Base-by-base conservation (phyloP, 2,888 invertebrate species). In the Cosmia pyralina region DNA sequence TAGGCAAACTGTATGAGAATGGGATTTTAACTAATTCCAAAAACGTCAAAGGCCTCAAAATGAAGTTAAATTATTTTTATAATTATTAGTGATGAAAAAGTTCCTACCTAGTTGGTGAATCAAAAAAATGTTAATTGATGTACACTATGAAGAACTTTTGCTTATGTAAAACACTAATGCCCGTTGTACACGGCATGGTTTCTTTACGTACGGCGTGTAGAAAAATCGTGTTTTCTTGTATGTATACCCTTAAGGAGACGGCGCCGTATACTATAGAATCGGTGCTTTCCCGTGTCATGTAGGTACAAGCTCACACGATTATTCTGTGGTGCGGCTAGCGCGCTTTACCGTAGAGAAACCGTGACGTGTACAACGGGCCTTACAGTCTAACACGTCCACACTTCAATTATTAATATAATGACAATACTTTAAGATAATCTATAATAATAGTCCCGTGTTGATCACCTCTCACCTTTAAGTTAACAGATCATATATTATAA, bases 391-490 rank as follows among this genome's bases (percentile, higher is more conserved):
- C 10, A 72, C 15, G 59, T 62, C 1, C 10, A 58, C 22, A n/a
- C 15, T 58, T 69, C 55, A 41, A 70, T 59, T 70, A 67, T 46
- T 60, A 76, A 66, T 66, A 67, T 59, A 59, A 72, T 28, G 22
- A 50, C 60, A 77, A 59, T 66, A 64, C 41, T 73, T 53, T 70
- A 38, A 57, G 44, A 62, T 55, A 70, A 71, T 65, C 48, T 48
- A 64, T 55, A 44, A 68, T 70, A 70, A 68, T 70, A 53, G 48
- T 58, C 55, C 59, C 28, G 17, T n/a, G 34, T 34, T 63, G 58
- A 63, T 67, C 71, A 83, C 83, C 80, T 83, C 52, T 83, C 62
- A 71, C 81, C 80, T 83, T 67, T 71, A 62, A 44, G 80, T 83
- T 69, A 74, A 55, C 69, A 70, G 59, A 75, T 81, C 83, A 83